Percentiles rank a stretch among this genome's conserved stretches.
phyloP scores from a whole-genome alignment of 2,888 invertebrate species.

The Drosophila sordidula region DNA sequence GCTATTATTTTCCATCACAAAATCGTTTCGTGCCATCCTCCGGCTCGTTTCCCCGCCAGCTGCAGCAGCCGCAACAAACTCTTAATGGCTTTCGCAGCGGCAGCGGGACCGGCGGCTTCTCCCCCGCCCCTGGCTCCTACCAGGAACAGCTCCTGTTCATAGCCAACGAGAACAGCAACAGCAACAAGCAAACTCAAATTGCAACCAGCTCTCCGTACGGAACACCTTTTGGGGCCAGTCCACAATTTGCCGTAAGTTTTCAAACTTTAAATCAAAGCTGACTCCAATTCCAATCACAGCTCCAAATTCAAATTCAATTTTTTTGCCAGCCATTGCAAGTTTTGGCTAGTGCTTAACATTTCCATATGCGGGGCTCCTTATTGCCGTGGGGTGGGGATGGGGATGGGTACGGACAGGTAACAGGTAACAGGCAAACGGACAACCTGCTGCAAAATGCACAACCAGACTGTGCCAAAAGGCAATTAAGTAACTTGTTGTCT shows the following conservation, averaged over 20 bases:
- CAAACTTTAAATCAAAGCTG: conserved; percentile 23
- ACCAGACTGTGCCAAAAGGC: conserved; percentile 42
- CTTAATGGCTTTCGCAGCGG: conserved; percentile 51
- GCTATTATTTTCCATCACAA: conserved; percentile 83
- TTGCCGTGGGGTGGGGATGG: conserved; percentile 4
- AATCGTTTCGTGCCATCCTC: conserved; percentile 84
- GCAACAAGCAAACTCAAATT: conserved; percentile 48
- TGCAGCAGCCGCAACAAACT: conserved; percentile 47
- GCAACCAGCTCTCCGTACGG: conserved; percentile 46
- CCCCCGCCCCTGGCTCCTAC: conserved; percentile 80
- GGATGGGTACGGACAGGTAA: conserved; percentile 16
- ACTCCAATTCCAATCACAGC: conserved; percentile 1
- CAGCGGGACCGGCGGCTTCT: conserved; percentile 45
- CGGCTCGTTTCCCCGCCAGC: conserved; percentile 74
- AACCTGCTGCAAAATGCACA: conserved; percentile 22
- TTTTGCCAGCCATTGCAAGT: neutral
- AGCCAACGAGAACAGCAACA: conserved; percentile 71
- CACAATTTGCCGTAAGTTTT: conserved; percentile 68
- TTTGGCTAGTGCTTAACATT: conserved; percentile 40
- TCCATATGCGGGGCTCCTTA: conserved; percentile 31
- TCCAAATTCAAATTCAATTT: conserved; percentile 6
- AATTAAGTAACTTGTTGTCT: conserved; percentile 62
- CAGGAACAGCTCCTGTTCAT: conserved; percentile 84
- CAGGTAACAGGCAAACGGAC: conserved; percentile 10
- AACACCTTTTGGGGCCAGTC: conserved; percentile 71